These are phyloP conservation scores for Chironomus tentans DNA, from an alignment of 2,888 invertebrate species.

Conservation along the genomic window DNA sequence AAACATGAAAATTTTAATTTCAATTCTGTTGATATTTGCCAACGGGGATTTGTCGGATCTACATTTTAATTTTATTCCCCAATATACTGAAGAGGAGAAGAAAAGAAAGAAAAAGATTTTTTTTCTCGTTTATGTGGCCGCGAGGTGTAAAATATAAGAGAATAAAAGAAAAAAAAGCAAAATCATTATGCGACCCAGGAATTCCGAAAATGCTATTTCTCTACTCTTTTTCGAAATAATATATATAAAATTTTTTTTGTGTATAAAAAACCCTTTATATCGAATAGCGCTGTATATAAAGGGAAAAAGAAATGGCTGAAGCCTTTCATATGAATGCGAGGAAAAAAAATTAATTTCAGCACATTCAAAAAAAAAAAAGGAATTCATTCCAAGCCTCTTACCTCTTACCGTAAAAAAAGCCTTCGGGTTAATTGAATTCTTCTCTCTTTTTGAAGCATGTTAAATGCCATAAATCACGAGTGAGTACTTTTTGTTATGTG, in stretches of 20 bases:
- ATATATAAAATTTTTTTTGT: background rate
- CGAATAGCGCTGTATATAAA: background rate
- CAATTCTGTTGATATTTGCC: slow-evolving; percentile 6
- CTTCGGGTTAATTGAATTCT: slow-evolving; percentile 14
- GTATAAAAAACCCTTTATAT: background rate
- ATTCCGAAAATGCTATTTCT: slow-evolving; percentile 12
- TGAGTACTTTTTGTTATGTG: slow-evolving; percentile 6
- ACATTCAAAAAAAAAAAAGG: background rate
- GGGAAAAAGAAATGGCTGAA: background rate
- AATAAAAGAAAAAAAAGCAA: background rate
- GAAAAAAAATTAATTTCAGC: slow-evolving; percentile 3
- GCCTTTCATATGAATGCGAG: background rate
- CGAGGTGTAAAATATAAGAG: slow-evolving; percentile 3
- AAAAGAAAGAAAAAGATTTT: background rate
- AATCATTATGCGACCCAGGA: slow-evolving; percentile 10
- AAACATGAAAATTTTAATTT: slow-evolving; percentile 5
- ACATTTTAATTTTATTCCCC: slow-evolving; percentile 8
- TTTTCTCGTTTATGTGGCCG: background rate
- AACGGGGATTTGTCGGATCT: background rate
- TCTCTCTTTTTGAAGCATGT: background rate
- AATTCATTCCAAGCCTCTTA: background rate
- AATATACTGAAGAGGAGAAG: background rate
- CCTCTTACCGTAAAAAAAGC: slow-evolving; percentile 6
- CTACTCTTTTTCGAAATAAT: background rate
- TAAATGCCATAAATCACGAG: slow-evolving; percentile 2